phyloP scores from a whole-genome alignment of 30 jellyfish, hydroid and myxozoan species.

The Morbakka virulenta region DNA sequence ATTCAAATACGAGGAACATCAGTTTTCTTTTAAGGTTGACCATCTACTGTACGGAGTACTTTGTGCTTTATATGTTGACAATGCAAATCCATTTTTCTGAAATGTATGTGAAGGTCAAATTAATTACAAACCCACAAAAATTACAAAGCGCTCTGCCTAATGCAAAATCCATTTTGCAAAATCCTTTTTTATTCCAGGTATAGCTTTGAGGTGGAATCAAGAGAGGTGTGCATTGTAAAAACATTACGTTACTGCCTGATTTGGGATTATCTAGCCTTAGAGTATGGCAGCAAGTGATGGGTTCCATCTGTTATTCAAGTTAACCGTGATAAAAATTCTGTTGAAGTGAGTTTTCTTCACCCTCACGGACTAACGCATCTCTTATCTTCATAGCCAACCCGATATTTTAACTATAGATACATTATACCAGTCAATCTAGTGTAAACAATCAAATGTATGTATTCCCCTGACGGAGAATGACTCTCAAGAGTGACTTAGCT shows the following conservation, averaged over 20 bases:
- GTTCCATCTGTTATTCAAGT: conserved; percentile 3
- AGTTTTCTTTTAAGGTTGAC: too few species aligned
- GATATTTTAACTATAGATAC: too few species aligned
- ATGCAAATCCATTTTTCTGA: background rate
- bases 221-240: background rate
- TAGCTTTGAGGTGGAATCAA: background rate
- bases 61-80: too few species aligned
- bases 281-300: conserved; percentile 13
- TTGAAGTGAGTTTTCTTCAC: conserved; percentile 9
- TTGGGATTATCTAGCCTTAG: background rate
- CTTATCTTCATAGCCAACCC: too few species aligned
- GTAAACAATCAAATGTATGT: too few species aligned
- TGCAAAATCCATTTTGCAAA: background rate
- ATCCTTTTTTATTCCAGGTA: too few species aligned
- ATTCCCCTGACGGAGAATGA: too few species aligned
- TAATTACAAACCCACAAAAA: background rate
- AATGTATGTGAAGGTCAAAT: background rate
- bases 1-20: too few species aligned
- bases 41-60: too few species aligned
- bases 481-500: too few species aligned
- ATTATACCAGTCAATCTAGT: too few species aligned
- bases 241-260: background rate
- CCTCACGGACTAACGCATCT: conserved; percentile 1
- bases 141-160: background rate
- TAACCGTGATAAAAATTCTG: background rate